These are phyloP conservation scores for Eurytoma adleriae DNA, from an alignment of 2,888 invertebrate species.

Conservation along the genomic window DNA sequence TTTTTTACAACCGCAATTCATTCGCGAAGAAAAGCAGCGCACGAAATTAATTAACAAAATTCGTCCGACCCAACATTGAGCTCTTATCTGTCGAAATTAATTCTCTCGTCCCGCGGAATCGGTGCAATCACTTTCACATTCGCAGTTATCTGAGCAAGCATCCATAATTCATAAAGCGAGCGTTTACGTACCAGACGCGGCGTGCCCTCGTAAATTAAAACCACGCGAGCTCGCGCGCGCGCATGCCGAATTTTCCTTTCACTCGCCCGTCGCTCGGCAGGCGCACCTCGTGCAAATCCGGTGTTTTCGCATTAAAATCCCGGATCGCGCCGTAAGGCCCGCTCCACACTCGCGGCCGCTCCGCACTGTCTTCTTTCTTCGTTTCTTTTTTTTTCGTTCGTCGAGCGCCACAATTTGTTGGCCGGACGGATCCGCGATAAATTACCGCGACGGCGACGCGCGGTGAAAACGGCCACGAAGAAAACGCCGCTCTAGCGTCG, in stretches of 20 bases:
- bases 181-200: constrained; percentile 1
- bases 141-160: constrained; percentile 6
- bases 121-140: constrained; percentile 11
- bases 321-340: background rate
- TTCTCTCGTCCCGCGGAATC: no score
- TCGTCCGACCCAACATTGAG: no score
- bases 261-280: constrained; percentile 28
- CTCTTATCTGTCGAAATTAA: no score
- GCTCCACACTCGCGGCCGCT: background rate
- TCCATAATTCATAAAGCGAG: constrained; percentile 23
- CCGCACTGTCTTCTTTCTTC: background rate
- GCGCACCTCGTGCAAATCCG: constrained; percentile 3
- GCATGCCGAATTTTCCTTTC: constrained; percentile 50
- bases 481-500: constrained; percentile 9
- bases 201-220: constrained; percentile 45
- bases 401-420: constrained; percentile 37
- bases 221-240: background rate
- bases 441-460: constrained; percentile 45
- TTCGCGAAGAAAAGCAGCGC: no score
- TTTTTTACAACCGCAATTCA: no score
- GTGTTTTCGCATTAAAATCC: constrained; percentile 4
- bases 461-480: constrained; percentile 22
- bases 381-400: no score
- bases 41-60: no score
- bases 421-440: constrained; percentile 49